Evolutionary conservation across 2,113 vertebrate genomes (phyloP).

Genomic region (Xiphophorus maculatus): DNA sequence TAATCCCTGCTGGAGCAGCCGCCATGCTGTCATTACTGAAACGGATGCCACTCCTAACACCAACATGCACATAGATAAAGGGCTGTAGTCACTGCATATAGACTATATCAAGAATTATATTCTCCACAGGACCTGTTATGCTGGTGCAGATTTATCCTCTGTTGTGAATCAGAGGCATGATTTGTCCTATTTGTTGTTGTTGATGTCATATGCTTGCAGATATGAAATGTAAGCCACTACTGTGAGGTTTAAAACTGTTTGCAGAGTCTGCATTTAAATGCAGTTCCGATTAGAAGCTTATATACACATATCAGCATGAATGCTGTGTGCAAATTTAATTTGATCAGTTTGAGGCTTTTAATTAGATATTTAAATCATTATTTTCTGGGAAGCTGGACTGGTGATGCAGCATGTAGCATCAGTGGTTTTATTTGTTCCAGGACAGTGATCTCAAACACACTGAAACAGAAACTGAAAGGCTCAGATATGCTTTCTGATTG

Average conservation of each 20-base stretch:
- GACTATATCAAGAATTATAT: conserved; percentile 29
- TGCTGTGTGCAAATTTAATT: not conserved
- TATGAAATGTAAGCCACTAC: not conserved
- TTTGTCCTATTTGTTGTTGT: conserved; percentile 24
- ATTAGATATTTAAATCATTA: not conserved
- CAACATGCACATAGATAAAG: conserved; percentile 18
- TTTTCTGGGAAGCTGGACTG: not conserved
- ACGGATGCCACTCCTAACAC: conserved; percentile 27
- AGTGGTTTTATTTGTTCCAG: not conserved
- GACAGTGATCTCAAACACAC: too few species aligned
- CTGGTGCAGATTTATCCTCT: conserved; percentile 34
- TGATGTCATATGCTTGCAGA: conserved; percentile 9
- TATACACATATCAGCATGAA: not conserved
- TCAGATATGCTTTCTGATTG: too few species aligned
- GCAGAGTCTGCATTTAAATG: not conserved
- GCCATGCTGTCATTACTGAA: conserved; percentile 55
- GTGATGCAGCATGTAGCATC: not conserved
- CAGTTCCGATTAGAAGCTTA: not conserved
- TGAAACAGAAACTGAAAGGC: too few species aligned
- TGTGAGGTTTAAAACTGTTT: conserved; percentile 18
- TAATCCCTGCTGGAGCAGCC: conserved; percentile 61
- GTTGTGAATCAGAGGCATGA: conserved; percentile 12
- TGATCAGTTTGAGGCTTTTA: not conserved
- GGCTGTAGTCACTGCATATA: conserved; percentile 27
- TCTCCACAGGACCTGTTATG: conserved; percentile 45